These are phyloP conservation scores for Hirtodrosophila trivittata DNA, from an alignment of 2,888 invertebrate genomes.

Conservation along the genomic window DNA sequence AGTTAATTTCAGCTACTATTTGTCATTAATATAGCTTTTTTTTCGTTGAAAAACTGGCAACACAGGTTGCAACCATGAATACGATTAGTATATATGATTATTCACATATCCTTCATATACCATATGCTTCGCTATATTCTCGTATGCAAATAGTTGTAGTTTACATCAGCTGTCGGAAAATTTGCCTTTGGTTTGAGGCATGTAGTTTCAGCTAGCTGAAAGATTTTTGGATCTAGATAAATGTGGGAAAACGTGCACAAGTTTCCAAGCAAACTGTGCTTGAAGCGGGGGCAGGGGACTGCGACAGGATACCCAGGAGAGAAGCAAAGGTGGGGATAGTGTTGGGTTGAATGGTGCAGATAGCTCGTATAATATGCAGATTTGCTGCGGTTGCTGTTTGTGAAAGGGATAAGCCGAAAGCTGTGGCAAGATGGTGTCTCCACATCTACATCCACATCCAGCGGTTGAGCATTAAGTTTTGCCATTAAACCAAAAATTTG, in stretches of 20 bases:
- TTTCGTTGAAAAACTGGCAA: too few relatives aligned
- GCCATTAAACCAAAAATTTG: conserved; percentile 35
- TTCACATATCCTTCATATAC: conserved; percentile 13
- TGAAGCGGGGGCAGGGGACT: not conserved
- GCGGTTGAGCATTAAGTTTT: conserved; percentile 32
- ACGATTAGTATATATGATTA: conserved; percentile 29
- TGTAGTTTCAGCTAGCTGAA: conserved; percentile 41
- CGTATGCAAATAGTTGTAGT: conserved; percentile 63
- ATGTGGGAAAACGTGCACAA: conserved; percentile 75
- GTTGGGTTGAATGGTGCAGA: conserved; percentile 1
- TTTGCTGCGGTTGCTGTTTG: conserved; percentile 54
- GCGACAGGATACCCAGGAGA: conserved; percentile 17
- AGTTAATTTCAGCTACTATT: too few relatives aligned
- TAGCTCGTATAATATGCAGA: conserved; percentile 58
- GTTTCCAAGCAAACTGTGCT: conserved; percentile 35
- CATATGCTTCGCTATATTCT: conserved; percentile 3
- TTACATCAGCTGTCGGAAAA: conserved; percentile 24
- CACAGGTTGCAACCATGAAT: not conserved
- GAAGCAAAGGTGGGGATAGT: not conserved
- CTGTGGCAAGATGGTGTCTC: conserved; percentile 7
- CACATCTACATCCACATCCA: not conserved
- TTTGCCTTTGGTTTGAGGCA: conserved; percentile 36
- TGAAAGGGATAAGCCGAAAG: conserved; percentile 48
- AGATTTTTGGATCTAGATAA: conserved; percentile 62
- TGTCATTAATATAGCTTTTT: too few relatives aligned